Conservation (phyloP, 2,113 vertebrate genomes). For the Rhinoderma darwinii region DNA sequence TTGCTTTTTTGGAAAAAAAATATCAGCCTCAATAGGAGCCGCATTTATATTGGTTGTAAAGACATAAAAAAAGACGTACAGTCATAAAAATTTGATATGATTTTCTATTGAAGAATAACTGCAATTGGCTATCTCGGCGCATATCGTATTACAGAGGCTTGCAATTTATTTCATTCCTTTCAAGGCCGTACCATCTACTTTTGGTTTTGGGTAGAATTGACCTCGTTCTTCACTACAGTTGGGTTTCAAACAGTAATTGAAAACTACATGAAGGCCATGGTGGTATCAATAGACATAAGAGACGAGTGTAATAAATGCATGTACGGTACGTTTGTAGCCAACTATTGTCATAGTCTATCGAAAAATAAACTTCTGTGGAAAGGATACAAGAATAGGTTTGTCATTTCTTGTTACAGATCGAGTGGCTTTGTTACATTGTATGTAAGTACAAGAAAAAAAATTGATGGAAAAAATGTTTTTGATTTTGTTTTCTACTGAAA, state of each 20-base stretch:
- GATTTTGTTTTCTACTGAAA: too few relatives aligned
- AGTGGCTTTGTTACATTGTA: conserved; percentile 8
- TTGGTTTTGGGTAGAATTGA: not conserved
- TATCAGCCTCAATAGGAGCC: too few relatives aligned
- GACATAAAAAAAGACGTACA: not conserved
- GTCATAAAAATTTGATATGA: not conserved
- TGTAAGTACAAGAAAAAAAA: not conserved
- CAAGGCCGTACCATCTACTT: not conserved
- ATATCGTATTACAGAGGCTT: too few relatives aligned
- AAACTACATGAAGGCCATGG: not conserved
- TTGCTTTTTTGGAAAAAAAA: too few relatives aligned
- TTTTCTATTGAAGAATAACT: not conserved
- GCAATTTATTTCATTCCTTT: not conserved
- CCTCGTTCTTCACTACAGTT: not conserved
- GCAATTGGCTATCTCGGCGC: not conserved
- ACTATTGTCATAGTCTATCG: not conserved
- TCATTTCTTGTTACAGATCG: not conserved
- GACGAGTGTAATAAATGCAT: too few relatives aligned
- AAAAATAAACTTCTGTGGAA: not conserved
- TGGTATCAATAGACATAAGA: not conserved
- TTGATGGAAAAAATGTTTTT: not conserved
- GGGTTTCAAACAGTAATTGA: not conserved
- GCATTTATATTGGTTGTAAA: too few relatives aligned
- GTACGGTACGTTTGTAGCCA: not conserved
- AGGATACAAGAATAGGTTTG: not conserved